Evolutionary conservation across 2,113 vertebrate genomes (phyloP).

Genomic region (Rattus rattus): DNA sequence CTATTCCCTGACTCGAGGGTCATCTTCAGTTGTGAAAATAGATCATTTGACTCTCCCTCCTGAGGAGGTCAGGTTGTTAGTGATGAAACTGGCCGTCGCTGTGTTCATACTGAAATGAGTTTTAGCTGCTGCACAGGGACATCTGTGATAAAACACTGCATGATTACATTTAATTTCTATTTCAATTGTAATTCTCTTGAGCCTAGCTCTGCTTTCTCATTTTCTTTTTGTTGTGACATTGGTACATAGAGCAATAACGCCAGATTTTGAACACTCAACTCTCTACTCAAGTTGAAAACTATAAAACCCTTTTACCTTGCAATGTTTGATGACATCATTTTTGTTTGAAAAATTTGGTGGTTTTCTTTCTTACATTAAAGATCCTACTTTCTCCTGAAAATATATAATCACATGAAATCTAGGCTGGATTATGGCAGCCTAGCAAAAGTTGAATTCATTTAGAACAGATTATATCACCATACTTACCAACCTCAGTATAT

Average conservation of each 20-base stretch:
- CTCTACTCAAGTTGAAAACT: background rate
- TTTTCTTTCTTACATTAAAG: background rate
- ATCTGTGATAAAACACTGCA: background rate
- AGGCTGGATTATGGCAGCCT: background rate
- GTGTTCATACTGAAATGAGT: slow-evolving; percentile 64
- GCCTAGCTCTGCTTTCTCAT: slow-evolving; percentile 66
- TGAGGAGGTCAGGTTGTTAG: slow-evolving; percentile 33
- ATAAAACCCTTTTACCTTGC: background rate
- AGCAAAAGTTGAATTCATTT: background rate
- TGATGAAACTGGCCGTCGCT: background rate
- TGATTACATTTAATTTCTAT: slow-evolving; percentile 76
- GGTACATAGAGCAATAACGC: slow-evolving; percentile 20
- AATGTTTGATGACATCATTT: background rate
- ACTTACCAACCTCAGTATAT: background rate
- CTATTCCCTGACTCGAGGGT: slow-evolving; percentile 11
- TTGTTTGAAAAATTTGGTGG: slow-evolving; percentile 7
- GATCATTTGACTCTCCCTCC: slow-evolving; percentile 37
- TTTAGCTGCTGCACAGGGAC: background rate
- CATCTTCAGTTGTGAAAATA: slow-evolving; percentile 44
- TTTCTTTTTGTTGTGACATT: slow-evolving; percentile 56
- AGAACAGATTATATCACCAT: background rate
- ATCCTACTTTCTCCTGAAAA: background rate
- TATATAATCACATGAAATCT: background rate
- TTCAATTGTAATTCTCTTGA: slow-evolving; percentile 54
- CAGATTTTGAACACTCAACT: slow-evolving; percentile 71